These are phyloP conservation scores for Vespertilio murinus DNA, from an alignment of 2,797 vertebrate genomes.

Conservation along the genomic window DNA sequence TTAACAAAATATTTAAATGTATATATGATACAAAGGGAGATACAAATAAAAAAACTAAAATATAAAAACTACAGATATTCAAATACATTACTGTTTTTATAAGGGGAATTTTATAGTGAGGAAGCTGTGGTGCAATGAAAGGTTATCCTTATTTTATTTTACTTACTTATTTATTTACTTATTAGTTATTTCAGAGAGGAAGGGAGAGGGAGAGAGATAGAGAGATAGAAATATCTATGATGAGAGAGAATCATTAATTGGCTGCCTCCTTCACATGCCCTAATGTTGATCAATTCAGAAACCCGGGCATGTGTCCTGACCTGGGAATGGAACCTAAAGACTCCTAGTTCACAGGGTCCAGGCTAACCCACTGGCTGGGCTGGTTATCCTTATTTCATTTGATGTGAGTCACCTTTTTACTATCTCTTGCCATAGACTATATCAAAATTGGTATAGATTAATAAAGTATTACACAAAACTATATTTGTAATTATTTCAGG, in stretches of 20 bases:
- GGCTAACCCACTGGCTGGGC: too few species aligned
- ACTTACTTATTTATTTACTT: background rate
- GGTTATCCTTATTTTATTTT: too few species aligned
- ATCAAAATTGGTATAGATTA: background rate
- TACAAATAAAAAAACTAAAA: background rate
- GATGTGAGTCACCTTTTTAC: background rate
- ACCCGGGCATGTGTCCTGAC: too few species aligned
- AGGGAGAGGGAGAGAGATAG: too few species aligned
- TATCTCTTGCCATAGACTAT: background rate
- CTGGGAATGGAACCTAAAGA: too few species aligned
- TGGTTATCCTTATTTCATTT: background rate
- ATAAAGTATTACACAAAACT: background rate
- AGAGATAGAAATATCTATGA: too few species aligned
- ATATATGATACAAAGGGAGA: background rate
- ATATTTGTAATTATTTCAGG: background rate
- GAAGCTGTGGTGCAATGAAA: background rate
- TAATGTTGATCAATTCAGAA: too few species aligned
- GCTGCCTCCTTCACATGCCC: too few species aligned
- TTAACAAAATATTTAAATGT: background rate
- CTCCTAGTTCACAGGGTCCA: too few species aligned
- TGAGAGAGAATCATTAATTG: too few species aligned
- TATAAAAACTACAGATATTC: background rate
- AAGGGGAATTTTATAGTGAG: background rate
- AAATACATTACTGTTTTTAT: background rate
- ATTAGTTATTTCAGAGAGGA: too few species aligned